Evolutionary conservation across 2,888 invertebrate species (phyloP).

Genomic region (Acronicta alni): DNA sequence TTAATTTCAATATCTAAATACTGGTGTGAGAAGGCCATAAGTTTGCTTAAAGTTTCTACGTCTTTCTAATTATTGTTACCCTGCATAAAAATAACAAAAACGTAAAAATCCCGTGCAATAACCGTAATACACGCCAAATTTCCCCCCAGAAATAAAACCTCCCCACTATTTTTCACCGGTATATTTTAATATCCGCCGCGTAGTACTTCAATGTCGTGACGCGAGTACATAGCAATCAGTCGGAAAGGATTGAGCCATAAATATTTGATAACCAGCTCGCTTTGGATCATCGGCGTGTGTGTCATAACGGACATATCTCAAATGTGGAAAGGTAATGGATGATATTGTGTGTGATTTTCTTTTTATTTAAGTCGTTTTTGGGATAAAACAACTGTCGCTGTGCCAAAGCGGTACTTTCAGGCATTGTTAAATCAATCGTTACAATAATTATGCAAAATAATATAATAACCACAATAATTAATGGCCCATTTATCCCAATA

Average conservation of each 20-base stretch:
- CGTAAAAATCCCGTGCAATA: conserved; percentile 7
- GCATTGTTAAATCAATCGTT: too few species aligned
- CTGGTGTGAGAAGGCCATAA: too few species aligned
- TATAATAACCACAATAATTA: too few species aligned
- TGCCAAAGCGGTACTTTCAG: too few species aligned
- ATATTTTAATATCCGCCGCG: conserved; percentile 51
- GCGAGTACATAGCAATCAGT: conserved; percentile 59
- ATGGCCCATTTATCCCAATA: too few species aligned
- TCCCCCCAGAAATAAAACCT: conserved; percentile 1
- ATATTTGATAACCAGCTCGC: conserved; percentile 61
- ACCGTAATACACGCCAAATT: neutral
- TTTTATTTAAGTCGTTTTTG: too few species aligned
- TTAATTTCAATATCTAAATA: too few species aligned
- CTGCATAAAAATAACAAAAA: too few species aligned
- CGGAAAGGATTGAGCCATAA: conserved; percentile 64
- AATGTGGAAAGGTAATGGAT: conserved; percentile 16
- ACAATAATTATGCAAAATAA: too few species aligned
- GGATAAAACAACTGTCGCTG: too few species aligned
- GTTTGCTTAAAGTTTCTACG: too few species aligned
- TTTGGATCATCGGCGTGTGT: conserved; percentile 21
- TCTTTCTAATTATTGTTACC: too few species aligned
- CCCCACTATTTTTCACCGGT: conserved; percentile 28
- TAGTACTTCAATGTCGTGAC: conserved; percentile 60
- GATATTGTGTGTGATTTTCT: neutral
- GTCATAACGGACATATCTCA: conserved; percentile 32